phyloP scores from a whole-genome alignment of 2,797 vertebrate genomes.

The Coregonus ussuriensis region DNA sequence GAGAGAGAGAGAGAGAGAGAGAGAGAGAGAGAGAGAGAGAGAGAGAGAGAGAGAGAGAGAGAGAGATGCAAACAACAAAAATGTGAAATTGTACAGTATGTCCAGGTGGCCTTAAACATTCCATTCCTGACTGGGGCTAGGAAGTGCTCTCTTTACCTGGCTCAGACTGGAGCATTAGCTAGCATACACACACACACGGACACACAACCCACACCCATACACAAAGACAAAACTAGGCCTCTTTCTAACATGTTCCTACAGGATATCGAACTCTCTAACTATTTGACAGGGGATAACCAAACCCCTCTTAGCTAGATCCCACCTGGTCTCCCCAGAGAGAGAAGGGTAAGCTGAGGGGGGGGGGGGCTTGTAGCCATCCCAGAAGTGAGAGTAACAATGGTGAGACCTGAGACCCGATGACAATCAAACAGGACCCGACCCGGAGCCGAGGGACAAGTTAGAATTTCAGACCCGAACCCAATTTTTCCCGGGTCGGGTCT shows the following conservation, averaged over 20 bases:
- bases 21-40: too few relatives aligned
- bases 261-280: neutral
- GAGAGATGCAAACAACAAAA: too few relatives aligned
- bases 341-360: neutral
- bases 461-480: neutral
- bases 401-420: too few relatives aligned
- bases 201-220: neutral
- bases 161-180: neutral
- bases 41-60: too few relatives aligned
- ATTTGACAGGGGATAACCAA: neutral
- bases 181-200: neutral
- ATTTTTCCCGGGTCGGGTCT: too few relatives aligned
- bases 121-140: neutral
- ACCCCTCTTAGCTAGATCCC: neutral
- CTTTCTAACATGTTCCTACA: slow-evolving; percentile 41
- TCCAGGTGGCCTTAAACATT: neutral
- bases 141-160: neutral
- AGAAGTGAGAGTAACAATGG: too few relatives aligned
- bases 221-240: neutral
- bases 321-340: neutral
- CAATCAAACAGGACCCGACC: too few relatives aligned
- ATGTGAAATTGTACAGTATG: too few relatives aligned
- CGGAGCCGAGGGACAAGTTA: too few relatives aligned
- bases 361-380: too few relatives aligned
- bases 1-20: too few relatives aligned